Evolutionary conservation across 2,113 vertebrate species (phyloP).

Genomic region (Panthera tigris): DNA sequence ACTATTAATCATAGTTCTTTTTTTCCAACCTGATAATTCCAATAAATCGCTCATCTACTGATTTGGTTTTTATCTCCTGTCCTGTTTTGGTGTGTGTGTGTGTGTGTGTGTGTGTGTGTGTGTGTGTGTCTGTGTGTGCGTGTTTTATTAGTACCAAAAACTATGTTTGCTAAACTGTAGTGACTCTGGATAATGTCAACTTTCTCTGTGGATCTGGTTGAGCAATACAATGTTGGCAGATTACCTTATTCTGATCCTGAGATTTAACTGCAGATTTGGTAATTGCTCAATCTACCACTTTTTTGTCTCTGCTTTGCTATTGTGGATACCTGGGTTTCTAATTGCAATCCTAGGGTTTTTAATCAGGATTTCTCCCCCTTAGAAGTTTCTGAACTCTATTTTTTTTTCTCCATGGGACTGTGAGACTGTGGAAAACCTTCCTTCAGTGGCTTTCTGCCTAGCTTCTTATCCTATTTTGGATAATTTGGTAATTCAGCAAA

Average conservation of each 20-base stretch:
- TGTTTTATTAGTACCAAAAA: neutral
- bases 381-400: neutral
- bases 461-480: neutral
- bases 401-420: neutral
- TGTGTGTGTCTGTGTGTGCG: neutral
- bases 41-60: neutral
- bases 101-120: neutral
- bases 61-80: neutral
- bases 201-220: neutral
- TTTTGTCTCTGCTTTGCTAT: neutral
- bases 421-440: neutral
- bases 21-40: neutral
- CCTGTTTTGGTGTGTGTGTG: neutral
- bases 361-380: neutral
- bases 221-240: neutral
- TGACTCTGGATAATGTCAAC: neutral
- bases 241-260: neutral
- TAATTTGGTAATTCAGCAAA: constrained; percentile 37
- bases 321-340: neutral
- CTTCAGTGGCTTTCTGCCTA: constrained; percentile 39
- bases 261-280: neutral
- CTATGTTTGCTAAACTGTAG: neutral
- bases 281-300: neutral
- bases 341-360: neutral
- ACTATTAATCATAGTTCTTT: neutral